Evolutionary conservation across 2,797 vertebrate species (phyloP), one percentile per base, ranked within the genome.

Genomic region (Hylomyscus alleni): DNA sequence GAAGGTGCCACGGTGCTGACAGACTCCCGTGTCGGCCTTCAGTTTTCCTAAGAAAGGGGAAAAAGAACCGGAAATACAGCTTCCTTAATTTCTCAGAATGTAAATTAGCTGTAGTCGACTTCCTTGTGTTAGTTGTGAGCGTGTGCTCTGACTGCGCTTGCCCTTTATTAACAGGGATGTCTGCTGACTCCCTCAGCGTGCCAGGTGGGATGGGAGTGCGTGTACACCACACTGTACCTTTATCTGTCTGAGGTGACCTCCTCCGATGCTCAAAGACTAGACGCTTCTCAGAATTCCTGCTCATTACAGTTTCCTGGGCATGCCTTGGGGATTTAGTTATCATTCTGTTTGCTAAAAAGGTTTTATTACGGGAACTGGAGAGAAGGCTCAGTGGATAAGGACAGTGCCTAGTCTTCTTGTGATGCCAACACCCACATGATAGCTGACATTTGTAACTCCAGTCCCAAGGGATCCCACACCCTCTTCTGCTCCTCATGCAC

Each of bases 281-380:
- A 96, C 96, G 96, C 90, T 95, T 93, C 85, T 88, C 81, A 90
- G 67, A 82, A 86, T 72, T 93, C 19, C 90, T 96, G 90, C 80
- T 85, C 93, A 94, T 94, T 82, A 91, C 29, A 60, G 65, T 93
- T 95, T 97, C 91, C 76, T 22, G 26, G 37, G 4, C 20, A 2
- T 89, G 31, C 29, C 26, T 97, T 95, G 92, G 60, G 86, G 80
- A 65, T 95, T 97, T 26, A 91, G 90, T 92, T 69, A n/a, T 58
- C 72, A 24, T n/a, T 88, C 12, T 94, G 50, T 89, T 93, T 91
- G 81, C 56, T 88, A 83, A 65, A 77, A 97, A 50, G 1, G 26
- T 89, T 91, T 94, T 58, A 80, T 60, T 69, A 40, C 62, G 31
- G 86, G 24, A 67, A 67, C 29, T 67, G 62, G 83, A 50, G 44